These are phyloP conservation scores for Sporophila hypoxantha DNA, from an alignment of 2,113 vertebrate species.

Conservation along the genomic window DNA sequence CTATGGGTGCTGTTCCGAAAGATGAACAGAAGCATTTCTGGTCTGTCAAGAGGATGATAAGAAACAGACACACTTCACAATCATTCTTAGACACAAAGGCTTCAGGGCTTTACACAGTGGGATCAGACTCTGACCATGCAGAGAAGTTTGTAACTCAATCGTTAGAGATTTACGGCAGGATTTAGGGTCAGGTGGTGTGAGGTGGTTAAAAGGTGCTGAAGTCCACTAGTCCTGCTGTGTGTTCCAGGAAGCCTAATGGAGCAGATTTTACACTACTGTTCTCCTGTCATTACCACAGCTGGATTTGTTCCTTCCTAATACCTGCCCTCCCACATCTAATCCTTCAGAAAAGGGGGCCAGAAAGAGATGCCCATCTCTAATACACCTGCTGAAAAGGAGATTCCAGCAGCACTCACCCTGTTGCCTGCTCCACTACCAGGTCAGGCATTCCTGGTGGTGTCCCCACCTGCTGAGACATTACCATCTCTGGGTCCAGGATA, in stretches of 20 bases:
- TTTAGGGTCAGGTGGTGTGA: not conserved
- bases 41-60: not conserved
- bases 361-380: not conserved
- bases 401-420: slow-evolving; percentile 69
- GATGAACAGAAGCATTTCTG: not conserved
- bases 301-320: not conserved
- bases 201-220: not conserved
- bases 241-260: not conserved
- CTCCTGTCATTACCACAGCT: not conserved
- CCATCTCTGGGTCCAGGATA: slow-evolving; percentile 89
- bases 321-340: not conserved
- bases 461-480: slow-evolving; percentile 64
- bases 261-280: not conserved
- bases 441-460: slow-evolving; percentile 87
- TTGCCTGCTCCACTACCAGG: slow-evolving; percentile 88
- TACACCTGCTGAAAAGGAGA: not conserved
- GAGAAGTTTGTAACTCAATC: not conserved
- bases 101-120: not conserved
- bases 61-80: not conserved
- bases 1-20: not conserved
- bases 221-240: not conserved
- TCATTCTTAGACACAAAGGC: not conserved
- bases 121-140: not conserved
- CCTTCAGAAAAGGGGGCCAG: not conserved
- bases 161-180: not conserved